Evolutionary conservation across 2,113 vertebrate species (phyloP), one percentile per base, ranked within the genome.

Genomic region (Dascyllus trimaculatus): DNA sequence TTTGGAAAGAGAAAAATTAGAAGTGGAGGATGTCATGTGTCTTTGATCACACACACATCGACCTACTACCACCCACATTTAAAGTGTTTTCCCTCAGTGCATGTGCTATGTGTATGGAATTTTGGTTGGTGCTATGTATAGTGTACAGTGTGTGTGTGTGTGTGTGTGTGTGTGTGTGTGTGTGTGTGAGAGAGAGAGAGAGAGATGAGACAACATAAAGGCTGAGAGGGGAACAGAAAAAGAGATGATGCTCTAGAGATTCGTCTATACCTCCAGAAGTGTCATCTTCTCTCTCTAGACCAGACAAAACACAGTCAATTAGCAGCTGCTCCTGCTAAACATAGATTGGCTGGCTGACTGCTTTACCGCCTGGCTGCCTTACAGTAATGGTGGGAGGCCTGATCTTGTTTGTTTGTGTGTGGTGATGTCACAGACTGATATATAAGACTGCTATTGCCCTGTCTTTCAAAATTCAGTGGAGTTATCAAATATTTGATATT

Each of bases 211-310:
- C 19, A 21, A 21, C 48, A 49, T 49, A 49, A 48, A 7, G 48
- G n/a, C 18, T 49, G 19, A 49, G 15, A 49, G 8, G 19, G 9
- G 1, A 35, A 5, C 35, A 35, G 35, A 35, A 29, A 51, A 56
- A 8, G 13, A 56, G 25, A 54, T 5, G 21, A 54, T 40, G 63
- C 70, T 22, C 70, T 24, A n/a, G 70, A 71, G 70, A 68, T 58
- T 80, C 5, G 52, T 74, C 57, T 68, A 26, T 68, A 74, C 56
- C 71, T 54, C 61, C 63, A 67, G 45, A 80, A 67, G 70, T 74
- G 70, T 80, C 63, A 68, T 68, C 15, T 48, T 53, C 40, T 60
- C 29, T 46, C 54, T 48, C 48, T 18, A 80, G 45, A 63, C 59
- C 53, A 80, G 49, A 35, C 67, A 53, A 57, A 29, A 4, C 29